phyloP scores from a whole-genome alignment of 2,888 invertebrate genomes.

The Macrophya annulata region DNA sequence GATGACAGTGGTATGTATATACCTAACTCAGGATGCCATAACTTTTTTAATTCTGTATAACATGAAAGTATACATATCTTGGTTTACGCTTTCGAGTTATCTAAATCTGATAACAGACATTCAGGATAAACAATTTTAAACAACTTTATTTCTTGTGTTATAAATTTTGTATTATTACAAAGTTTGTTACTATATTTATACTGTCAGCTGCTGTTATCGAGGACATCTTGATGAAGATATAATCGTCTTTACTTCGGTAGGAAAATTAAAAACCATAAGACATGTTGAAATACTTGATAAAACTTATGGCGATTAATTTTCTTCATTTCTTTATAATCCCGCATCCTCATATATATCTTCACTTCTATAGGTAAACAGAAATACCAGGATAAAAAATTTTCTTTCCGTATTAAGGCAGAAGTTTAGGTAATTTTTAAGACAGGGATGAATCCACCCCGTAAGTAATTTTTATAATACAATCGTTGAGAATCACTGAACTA shows the following conservation, averaged over 20 bases:
- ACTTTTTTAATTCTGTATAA: slow-evolving; percentile 46
- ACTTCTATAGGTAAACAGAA: not conserved
- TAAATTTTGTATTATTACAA: slow-evolving; percentile 4
- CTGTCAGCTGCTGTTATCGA: not conserved
- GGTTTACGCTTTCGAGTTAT: slow-evolving; percentile 33
- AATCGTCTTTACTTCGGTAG: not conserved
- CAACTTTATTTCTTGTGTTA: slow-evolving; percentile 29
- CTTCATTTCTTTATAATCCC: too few species aligned
- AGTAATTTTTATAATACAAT: not conserved
- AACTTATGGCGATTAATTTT: not conserved
- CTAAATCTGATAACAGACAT: slow-evolving; percentile 14
- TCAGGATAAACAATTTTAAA: slow-evolving; percentile 19
- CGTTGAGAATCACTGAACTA: slow-evolving; percentile 58
- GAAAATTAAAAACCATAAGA: not conserved
- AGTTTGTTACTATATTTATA: not conserved
- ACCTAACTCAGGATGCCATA: slow-evolving; percentile 35
- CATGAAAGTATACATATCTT: slow-evolving; percentile 7
- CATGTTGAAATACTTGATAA: not conserved
- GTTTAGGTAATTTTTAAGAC: not conserved
- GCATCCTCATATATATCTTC: not conserved
- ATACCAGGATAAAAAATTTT: not conserved
- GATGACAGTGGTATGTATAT: slow-evolving; percentile 27
- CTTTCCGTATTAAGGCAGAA: not conserved
- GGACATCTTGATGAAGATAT: not conserved
- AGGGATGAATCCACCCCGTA: not conserved